Conservation (phyloP, 2,888 invertebrate species). For the Luperina nickerlii region DNA sequence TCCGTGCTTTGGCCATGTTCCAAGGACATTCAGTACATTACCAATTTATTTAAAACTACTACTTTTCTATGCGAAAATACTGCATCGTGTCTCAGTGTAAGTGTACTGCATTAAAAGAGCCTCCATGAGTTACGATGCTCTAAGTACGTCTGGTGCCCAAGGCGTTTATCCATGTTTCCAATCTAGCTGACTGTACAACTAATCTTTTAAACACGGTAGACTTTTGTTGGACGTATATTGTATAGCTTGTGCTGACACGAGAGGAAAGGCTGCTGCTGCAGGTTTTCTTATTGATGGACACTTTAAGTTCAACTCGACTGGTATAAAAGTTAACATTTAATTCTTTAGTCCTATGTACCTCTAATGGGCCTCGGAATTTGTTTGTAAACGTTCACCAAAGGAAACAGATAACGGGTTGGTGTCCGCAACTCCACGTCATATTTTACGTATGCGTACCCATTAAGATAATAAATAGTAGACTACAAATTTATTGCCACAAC, state of each 20-base stretch:
- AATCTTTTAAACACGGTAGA: not conserved
- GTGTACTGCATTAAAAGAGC: not conserved
- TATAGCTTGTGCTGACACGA: not conserved
- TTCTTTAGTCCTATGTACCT: not conserved
- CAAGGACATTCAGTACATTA: not conserved
- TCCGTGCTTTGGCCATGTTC: not conserved
- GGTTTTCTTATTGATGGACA: not conserved
- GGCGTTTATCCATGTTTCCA: not conserved
- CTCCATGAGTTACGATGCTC: not conserved
- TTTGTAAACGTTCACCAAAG: not conserved
- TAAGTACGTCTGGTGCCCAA: not conserved
- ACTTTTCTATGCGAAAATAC: not conserved
- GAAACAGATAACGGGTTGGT: too few relatives aligned
- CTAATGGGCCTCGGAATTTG: not conserved
- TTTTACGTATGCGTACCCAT: too few relatives aligned
- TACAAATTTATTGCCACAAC: not conserved
- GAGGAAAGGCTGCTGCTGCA: not conserved
- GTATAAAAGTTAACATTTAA: not conserved
- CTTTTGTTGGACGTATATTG: not conserved
- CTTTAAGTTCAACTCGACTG: too few relatives aligned
- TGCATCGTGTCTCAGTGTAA: not conserved
- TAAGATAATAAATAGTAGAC: not conserved
- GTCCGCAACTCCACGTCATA: too few relatives aligned
- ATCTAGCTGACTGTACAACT: not conserved
- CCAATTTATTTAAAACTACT: not conserved